Percentiles rank a stretch among this genome's conserved stretches.
Evolutionary conservation across 2,888 invertebrate genomes (phyloP).

Genomic region (Blastobasis adustella): DNA sequence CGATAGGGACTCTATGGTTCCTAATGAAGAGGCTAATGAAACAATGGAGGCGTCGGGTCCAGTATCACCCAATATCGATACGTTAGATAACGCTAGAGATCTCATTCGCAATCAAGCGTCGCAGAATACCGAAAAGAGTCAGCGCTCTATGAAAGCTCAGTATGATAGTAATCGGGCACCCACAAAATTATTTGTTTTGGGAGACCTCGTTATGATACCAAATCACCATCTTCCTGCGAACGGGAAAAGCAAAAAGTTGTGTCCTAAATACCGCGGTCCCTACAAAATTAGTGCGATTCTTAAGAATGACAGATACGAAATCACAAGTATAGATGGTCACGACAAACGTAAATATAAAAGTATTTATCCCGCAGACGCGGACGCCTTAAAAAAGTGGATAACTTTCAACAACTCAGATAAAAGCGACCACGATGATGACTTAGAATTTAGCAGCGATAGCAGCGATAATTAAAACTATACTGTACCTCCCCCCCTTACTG

Average conservation of each 20-base stretch:
- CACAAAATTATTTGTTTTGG: neutral
- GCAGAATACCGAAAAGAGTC: neutral
- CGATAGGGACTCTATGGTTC: no score
- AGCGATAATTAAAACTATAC: neutral
- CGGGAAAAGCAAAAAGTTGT: conserved; percentile 10
- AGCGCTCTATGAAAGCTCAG: neutral
- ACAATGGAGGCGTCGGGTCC: no score
- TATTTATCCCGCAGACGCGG: neutral
- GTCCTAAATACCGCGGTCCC: neutral
- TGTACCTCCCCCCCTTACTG: no score
- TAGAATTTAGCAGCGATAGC: neutral
- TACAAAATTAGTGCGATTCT: neutral
- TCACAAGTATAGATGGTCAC: neutral
- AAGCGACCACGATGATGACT: neutral
- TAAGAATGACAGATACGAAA: neutral
- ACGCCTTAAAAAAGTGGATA: neutral
- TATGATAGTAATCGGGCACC: neutral
- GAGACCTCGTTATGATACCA: conserved; percentile 6
- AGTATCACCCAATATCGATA: no score
- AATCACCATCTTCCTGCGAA: conserved; percentile 5
- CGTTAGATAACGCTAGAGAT: neutral
- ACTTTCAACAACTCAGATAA: neutral
- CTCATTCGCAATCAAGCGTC: neutral
- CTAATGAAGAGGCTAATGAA: no score
- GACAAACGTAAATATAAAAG: neutral